A percentile compares a stretch with the other conserved stretches of the same genome.
phyloP scores from a whole-genome alignment of 2,797 vertebrate genomes.

The Echiichthys vipera region DNA sequence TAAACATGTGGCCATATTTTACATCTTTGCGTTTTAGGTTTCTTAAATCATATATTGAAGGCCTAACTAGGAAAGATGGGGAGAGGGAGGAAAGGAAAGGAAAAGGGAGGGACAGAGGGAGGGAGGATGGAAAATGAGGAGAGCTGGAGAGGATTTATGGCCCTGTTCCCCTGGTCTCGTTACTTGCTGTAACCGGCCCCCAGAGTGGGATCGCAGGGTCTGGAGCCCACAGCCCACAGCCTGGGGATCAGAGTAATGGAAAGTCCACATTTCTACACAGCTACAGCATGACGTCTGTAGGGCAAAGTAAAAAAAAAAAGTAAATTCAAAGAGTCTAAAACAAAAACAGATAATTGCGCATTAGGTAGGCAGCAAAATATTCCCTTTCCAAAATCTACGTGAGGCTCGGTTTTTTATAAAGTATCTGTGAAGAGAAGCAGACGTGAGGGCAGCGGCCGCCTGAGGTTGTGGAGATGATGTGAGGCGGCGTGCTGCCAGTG shows the following conservation, averaged over 20 bases:
- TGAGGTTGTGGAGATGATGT: slow-evolving; percentile 37
- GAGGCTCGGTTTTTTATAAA: neutral
- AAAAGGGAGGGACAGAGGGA: slow-evolving; percentile 37
- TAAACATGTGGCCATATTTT: slow-evolving; percentile 57
- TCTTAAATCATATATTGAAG: slow-evolving; percentile 55
- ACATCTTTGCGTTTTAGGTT: slow-evolving; percentile 53
- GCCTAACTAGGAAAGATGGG: slow-evolving; percentile 47
- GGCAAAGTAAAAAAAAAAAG: slow-evolving; percentile 29
- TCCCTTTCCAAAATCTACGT: slow-evolving; percentile 18
- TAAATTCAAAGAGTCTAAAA: slow-evolving; percentile 5
- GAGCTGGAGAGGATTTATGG: slow-evolving; percentile 82
- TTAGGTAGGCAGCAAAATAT: slow-evolving; percentile 34
- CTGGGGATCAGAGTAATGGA: slow-evolving; percentile 80
- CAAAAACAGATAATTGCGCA: slow-evolving; percentile 26
- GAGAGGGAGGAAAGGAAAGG: slow-evolving; percentile 30
- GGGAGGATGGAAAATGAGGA: slow-evolving; percentile 63
- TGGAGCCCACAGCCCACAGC: slow-evolving; percentile 63
- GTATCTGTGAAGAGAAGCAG: slow-evolving; percentile 25
- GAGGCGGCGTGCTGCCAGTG: slow-evolving; percentile 25
- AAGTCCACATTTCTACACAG: slow-evolving; percentile 77
- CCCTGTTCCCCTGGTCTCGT: slow-evolving; percentile 80
- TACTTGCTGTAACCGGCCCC: slow-evolving; percentile 85
- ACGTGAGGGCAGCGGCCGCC: slow-evolving; percentile 22
- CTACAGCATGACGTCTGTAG: slow-evolving; percentile 60
- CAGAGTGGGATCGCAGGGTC: slow-evolving; percentile 77